A percentile compares a stretch with the other conserved stretches of the same genome.
These are phyloP conservation scores for Littorina saxatilis DNA, from an alignment of 1,140 invertebrate genomes.

Conservation along the genomic window DNA sequence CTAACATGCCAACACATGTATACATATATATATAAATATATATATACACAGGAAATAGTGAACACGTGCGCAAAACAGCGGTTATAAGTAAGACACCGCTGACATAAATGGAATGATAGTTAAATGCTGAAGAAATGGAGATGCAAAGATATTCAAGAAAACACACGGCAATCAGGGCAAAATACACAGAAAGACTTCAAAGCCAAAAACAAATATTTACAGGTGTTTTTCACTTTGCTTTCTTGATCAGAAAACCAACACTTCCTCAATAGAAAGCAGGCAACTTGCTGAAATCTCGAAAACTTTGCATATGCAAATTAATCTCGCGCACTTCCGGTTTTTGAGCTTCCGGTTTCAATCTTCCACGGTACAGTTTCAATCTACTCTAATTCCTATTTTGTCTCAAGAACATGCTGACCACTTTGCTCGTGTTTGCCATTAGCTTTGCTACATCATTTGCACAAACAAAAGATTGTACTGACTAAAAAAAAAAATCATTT, in stretches of 20 bases:
- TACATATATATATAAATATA: conserved; percentile 15
- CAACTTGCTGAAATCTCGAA: too few species aligned
- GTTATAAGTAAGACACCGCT: background rate
- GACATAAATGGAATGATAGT: background rate
- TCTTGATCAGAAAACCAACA: too few species aligned
- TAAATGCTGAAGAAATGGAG: background rate
- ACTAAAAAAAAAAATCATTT: background rate
- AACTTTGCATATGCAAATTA: too few species aligned
- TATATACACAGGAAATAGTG: background rate
- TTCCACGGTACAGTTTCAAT: too few species aligned
- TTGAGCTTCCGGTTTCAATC: too few species aligned
- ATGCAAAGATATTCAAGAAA: background rate
- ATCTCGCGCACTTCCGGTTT: too few species aligned
- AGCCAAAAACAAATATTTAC: too few species aligned
- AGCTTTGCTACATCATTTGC: background rate
- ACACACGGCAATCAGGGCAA: background rate
- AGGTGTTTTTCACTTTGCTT: too few species aligned
- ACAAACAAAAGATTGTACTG: background rate
- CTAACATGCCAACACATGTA: background rate
- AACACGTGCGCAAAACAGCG: background rate
- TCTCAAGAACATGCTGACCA: background rate
- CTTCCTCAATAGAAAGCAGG: too few species aligned
- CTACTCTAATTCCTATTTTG: background rate
- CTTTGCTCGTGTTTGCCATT: background rate
- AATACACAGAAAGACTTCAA: too few species aligned